Evolutionary conservation across 2,888 invertebrate genomes (phyloP), one percentile per base, ranked within the genome.

Genomic region (Diarsia brunnea): DNA sequence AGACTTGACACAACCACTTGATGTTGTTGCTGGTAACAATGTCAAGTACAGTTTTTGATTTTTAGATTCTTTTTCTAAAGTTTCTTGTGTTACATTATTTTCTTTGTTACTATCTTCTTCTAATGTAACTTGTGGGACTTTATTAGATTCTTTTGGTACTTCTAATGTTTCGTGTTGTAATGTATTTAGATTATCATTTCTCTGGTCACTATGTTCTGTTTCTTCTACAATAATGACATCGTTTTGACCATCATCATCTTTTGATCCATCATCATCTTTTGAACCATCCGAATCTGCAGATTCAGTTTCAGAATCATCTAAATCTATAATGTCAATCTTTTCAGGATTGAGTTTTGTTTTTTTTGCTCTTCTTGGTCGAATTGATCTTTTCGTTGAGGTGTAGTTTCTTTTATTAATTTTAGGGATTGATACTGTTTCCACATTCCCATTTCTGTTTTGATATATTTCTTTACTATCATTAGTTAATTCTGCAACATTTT

Each of bases 261-360:
- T 21, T 43, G 47, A 14, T 2, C 10, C 84, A 67, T 87, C 84
- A 79, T 87, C 76, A 64, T 79, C 43, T 49, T 45, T 21, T 43
- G 47, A 14, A 4, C 7, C 84, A 67, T 87, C 38, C 38, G 38
- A 4, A 38, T 38, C 38, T 38, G 38, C 5, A 38, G 38, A 38
- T 38, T 38, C 38, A 38, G 71, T 74, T 31, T 78, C 82, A 45
- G 84, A 85, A 82, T 86, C 79, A 76, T 87, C 90, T 71, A 90
- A 80, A 65, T 84, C 78, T 75, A 90, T 90, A 45, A 89, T 55
- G 73, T 87, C 86, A 79, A 80, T 69, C 68, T 88, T 90, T 64
- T 49, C 60, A 43, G 12, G 19, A 31, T 31, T 43, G 31, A 21
- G 1, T 43, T 43, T 55, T 66, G 58, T 11, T 38, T 4, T 71